Evolutionary conservation across 2,113 vertebrate genomes (phyloP).

Genomic region (Irena cyanogastra): DNA sequence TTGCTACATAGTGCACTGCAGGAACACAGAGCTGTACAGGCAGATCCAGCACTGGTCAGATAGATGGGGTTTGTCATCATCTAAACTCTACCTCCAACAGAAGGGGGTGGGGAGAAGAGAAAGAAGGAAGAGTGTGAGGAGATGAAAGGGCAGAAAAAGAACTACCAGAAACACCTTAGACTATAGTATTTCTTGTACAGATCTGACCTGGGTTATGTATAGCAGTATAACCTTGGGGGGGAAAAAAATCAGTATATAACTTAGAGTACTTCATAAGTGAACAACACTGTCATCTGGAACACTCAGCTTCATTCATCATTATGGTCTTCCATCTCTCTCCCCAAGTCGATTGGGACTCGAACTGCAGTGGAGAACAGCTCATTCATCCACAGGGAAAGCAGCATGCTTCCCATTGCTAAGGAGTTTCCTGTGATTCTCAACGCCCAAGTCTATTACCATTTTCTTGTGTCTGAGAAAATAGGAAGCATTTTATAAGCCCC

Average conservation of each 20-base stretch:
- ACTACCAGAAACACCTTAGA: background rate
- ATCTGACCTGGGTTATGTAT: background rate
- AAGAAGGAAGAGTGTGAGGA: background rate
- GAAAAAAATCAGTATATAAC: background rate
- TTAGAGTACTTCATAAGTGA: background rate
- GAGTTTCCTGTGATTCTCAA: background rate
- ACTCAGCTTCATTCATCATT: conserved; percentile 43
- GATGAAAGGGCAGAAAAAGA: background rate
- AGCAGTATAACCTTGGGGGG: background rate
- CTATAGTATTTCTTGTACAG: background rate
- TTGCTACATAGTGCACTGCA: background rate
- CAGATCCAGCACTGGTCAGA: background rate
- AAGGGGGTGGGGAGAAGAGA: background rate
- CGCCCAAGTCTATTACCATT: background rate
- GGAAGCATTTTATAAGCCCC: background rate
- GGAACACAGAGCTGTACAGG: background rate
- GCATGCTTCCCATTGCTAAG: background rate
- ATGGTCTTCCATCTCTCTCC: background rate
- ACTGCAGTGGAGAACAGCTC: conserved; percentile 21
- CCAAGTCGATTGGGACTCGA: background rate
- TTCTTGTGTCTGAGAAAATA: background rate
- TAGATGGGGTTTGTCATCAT: conserved; percentile 25
- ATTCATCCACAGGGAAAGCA: conserved; percentile 17
- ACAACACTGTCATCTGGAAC: conserved; percentile 22
- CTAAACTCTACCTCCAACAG: background rate